Percentiles rank a stretch among this genome's conserved stretches.
These are phyloP conservation scores for Clamator glandarius DNA, from an alignment of 2,797 vertebrate species.

Conservation along the genomic window DNA sequence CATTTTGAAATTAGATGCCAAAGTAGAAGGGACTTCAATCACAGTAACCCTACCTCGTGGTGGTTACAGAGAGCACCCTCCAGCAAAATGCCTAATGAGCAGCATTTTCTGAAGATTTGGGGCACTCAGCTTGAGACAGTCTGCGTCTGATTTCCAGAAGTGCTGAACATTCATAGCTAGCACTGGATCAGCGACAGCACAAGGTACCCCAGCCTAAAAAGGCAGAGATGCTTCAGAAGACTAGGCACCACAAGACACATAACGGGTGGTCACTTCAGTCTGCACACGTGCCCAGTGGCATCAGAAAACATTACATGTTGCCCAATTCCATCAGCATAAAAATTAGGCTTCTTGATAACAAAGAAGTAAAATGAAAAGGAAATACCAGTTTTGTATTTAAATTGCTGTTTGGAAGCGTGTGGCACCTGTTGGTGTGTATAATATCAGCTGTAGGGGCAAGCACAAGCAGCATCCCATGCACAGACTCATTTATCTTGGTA, in stretches of 20 bases:
- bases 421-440: not conserved
- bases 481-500: not conserved
- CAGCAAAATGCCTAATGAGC: slow-evolving; percentile 57
- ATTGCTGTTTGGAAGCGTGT: not conserved
- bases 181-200: not conserved
- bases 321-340: not conserved
- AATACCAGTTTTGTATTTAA: not conserved
- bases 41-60: slow-evolving; percentile 57
- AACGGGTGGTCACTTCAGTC: not conserved
- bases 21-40: slow-evolving; percentile 56
- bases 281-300: not conserved
- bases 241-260: not conserved
- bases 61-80: slow-evolving; percentile 56
- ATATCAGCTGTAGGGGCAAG: not conserved
- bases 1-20: slow-evolving; percentile 61
- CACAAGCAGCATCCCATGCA: not conserved
- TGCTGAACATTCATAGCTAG: not conserved
- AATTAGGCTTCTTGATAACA: slow-evolving; percentile 17
- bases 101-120: slow-evolving; percentile 54
- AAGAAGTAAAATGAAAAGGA: not conserved
- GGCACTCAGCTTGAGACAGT: slow-evolving; percentile 49
- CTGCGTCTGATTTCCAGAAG: slow-evolving; percentile 48
- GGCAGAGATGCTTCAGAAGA: not conserved
- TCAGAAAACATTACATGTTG: not conserved
- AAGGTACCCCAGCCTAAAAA: not conserved